Base-by-base conservation (phyloP, 2,113 vertebrate species). In the Zosterops borbonicus region DNA sequence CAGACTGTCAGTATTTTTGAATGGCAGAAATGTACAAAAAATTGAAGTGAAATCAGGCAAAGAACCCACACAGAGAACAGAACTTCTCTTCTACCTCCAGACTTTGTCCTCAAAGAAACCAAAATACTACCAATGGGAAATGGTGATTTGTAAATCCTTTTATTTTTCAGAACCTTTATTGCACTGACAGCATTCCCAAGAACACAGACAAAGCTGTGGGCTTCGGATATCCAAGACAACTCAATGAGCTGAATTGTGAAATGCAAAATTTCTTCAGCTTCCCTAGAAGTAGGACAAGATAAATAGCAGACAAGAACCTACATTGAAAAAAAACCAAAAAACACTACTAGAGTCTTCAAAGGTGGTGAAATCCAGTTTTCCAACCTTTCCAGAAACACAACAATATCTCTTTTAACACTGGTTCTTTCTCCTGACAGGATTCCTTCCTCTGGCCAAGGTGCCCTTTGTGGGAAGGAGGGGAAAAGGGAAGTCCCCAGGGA, bases 351-450 rank as follows among this genome's bases (percentile, higher is more conserved):
- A 64, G 23, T 18, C 65, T 88, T 67, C 60, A 64, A 76, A 91
- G 69, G 65, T 8, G 13, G 39, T 1, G 1, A 75, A 85, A 73
- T 24, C 19, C 60, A 79, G 74, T 39, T 55, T 22, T 35, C 35
- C 17, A 70, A 17, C 33, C 60, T 42, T 55, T 21, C 62, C 11
- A 41, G 39, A 42, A 42, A 13, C 68, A 44, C 21, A 3, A 7
- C 0, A 3, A 4, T 18, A 22, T 11, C 49, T 16, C 76, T 5
- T 78, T 24, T 31, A 44, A 33, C 37, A 3, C 16, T 0, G 4
- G 5, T 14, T 28, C 53, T 21, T 65, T 23, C 41, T 47, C 70
- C 75, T 23, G 10, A 63, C 83, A n/a, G 24, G 17, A 16, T 12
- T 49, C 20, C 63, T 52, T 14, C 10, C 33, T 46, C 16, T 6